Evolutionary conservation across 2,797 vertebrate species (phyloP), one percentile per base, ranked within the genome.

Genomic region (Chaunax sp.): DNA sequence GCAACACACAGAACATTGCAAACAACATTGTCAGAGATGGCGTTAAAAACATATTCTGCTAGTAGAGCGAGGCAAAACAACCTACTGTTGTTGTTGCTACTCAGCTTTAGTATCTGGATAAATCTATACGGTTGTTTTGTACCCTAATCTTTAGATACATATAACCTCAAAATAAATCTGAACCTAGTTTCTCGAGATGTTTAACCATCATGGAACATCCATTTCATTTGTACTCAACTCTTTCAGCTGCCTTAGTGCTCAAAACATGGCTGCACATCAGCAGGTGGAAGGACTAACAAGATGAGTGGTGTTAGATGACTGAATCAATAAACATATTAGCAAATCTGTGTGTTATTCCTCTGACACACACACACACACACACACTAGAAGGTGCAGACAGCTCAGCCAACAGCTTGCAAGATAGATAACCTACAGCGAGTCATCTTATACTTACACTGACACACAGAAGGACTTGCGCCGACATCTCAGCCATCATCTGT

Each of bases 401-500:
- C 58, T 77, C 43, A 57, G 67, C 63, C 72, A 72, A 71, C 75
- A 81, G 82, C 75, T 65, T 78, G 77, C 47, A 83, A 82, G 82
- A 88, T 81, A 89, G 90, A 90, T 85, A 85, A 82, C 73, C 77
- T 69, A 57, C 64, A 77, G 84, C 77, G 43, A 74, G 62, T 75
- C 77, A 82, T 81, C 82, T 77, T 58, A 8, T 59, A 60, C 78
- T 81, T 62, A 41, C 63, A 54, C 62, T 65, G 12, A 49, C 41
- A 57, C 51, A 64, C 30, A 55, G 9, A 44, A 16, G 62, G 11
- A 47, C 51, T 61, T 57, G 69, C 35, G 37, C 54, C 16, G 38
- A 47, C 68, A 69, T 81, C 78, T 68, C 55, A 71, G 75, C 62
- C 53, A 79, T 81, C 85, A 82, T 53, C 71, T 63, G 77, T 77